Percentiles rank a stretch among this genome's conserved stretches.
These are phyloP conservation scores for Ibidorhyncha struthersii DNA, from an alignment of 2,113 vertebrate species.

Conservation along the genomic window DNA sequence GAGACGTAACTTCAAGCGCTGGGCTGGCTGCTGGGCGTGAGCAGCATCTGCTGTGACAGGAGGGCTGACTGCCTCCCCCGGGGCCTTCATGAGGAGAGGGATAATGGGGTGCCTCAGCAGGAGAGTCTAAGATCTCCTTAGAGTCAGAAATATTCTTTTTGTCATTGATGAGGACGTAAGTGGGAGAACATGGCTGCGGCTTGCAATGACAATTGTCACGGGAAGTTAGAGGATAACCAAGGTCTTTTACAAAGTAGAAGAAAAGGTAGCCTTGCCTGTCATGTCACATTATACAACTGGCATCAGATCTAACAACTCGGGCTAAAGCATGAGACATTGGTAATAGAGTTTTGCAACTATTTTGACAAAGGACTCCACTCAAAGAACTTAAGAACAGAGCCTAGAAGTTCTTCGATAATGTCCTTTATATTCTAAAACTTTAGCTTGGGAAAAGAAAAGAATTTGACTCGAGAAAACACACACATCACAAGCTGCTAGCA, in stretches of 20 bases:
- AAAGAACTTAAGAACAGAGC: not conserved
- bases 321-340: not conserved
- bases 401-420: not conserved
- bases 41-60: not conserved
- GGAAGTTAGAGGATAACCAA: constrained; percentile 38
- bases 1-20: not conserved
- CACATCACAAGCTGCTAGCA: not conserved
- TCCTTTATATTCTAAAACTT: not conserved
- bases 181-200: constrained; percentile 14
- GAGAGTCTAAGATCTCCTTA: constrained; percentile 45
- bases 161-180: constrained; percentile 58
- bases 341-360: constrained; percentile 9
- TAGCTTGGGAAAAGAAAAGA: not conserved
- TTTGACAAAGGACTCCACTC: not conserved
- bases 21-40: rapidly evolving
- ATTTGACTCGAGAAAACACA: not conserved
- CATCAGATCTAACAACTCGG: constrained; percentile 38
- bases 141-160: constrained; percentile 64
- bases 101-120: not conserved
- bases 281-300: constrained; percentile 36
- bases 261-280: constrained; percentile 41
- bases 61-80: not conserved
- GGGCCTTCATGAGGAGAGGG: not conserved
- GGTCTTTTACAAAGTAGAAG: constrained; percentile 38
- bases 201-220: constrained; percentile 61